Evolutionary conservation across 2,113 vertebrate species (phyloP), one percentile per base, ranked within the genome.

Genomic region (Poeciliopsis prolifica): DNA sequence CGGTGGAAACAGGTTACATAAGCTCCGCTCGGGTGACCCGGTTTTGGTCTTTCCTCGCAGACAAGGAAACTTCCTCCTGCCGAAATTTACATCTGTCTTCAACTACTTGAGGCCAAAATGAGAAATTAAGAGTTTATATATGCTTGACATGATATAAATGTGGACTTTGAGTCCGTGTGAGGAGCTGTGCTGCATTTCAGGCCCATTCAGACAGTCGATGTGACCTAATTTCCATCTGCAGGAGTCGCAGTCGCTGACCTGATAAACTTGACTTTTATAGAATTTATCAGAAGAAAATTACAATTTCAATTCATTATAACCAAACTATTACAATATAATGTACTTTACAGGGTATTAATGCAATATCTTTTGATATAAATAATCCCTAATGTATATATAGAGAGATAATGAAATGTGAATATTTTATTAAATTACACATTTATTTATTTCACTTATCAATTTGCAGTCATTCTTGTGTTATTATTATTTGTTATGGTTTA

Each of bases 1-100:
- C 9, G 65, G 24, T 3, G 64, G 65, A 67, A 82, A 84, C 86
- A 12, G 19, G 30, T 94, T 94, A 77, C 87, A 90, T 92, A 94
- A 94, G 60, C 24, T 11, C 0, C 15, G 67, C 60, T 77, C 71
- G 19, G 54, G 68, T 93, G 93, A 93, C 92, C 93, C 81, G 30
- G 54, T 91, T 94, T 86, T 35, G 12, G 4, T 73, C 5, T 61
- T 71, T 60, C 33, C 26, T 29, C 7, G 8, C 28, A 69, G 44
- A 9, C 13, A 51, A 13, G 29, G 10, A 58, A 58, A 58, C 22
- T 58, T 58, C 24, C 51, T 58, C 24, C 19, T 58, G 22, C 26
- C 11, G 4, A 44, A 44, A 26, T 26, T 28, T 40, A 7, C 13
- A 14, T 42, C 13, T 26, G 2, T 28, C 35, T 68, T 29, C 26